phyloP scores from a whole-genome alignment of 2,888 invertebrate genomes.

The Luperina nickerlii region DNA sequence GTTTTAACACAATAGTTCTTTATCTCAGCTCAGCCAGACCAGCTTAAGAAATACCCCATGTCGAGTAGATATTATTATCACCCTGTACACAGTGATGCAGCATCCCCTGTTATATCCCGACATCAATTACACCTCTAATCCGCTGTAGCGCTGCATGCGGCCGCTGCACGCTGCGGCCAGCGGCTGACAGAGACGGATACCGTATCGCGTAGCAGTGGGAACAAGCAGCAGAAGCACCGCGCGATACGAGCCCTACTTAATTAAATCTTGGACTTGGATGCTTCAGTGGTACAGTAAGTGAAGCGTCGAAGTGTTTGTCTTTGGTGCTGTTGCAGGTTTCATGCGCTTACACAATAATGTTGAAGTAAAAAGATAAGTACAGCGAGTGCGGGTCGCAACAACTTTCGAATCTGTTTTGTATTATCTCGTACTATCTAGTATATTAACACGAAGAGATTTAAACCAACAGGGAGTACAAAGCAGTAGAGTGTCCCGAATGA shows the following conservation, averaged over 20 bases:
- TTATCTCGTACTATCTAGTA: neutral
- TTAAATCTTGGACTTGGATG: constrained; percentile 46
- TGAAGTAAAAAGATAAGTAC: neutral
- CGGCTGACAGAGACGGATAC: constrained; percentile 57
- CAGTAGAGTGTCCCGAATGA: neutral
- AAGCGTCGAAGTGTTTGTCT: constrained; percentile 21
- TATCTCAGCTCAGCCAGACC: neutral
- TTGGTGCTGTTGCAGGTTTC: constrained; percentile 10
- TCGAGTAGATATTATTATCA: constrained; percentile 46
- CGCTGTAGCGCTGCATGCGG: constrained; percentile 54
- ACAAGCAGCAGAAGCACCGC: constrained; percentile 15
- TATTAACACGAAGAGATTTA: neutral
- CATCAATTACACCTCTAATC: constrained; percentile 63
- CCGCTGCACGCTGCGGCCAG: constrained; percentile 45
- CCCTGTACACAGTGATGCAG: constrained; percentile 24
- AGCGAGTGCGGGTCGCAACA: neutral
- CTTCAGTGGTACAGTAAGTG: constrained; percentile 37
- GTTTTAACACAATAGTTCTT: neutral
- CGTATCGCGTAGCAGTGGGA: constrained; percentile 25
- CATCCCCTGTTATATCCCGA: constrained; percentile 36
- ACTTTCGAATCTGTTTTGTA: neutral
- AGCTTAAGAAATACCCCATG: constrained; percentile 7
- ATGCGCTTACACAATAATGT: constrained; percentile 15
- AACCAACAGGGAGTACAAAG: neutral
- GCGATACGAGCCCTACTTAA: constrained; percentile 33